Evolutionary conservation across 2,797 vertebrate species (phyloP), one percentile per base, ranked within the genome.

Genomic region (Malacoctenus gilli): DNA sequence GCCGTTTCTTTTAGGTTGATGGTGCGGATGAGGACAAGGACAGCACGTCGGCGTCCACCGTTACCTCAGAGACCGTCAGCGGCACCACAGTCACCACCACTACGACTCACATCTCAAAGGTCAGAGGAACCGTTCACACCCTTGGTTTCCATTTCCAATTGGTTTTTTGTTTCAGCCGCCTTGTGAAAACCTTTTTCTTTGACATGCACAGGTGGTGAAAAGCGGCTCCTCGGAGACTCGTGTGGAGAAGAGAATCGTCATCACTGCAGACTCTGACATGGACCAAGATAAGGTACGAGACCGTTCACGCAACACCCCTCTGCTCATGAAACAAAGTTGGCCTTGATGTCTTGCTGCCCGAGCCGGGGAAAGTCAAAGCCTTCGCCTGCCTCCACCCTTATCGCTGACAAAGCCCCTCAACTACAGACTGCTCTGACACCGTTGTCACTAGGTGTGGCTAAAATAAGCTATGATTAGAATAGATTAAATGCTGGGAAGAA

Each of bases 201-300:
- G n/a, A n/a, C 8, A 14, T 40, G 15, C 66, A 60, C 60, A 98
- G 96, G 95, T 94, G 20, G 94, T 97, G 34, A 97, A 95, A 90
- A 91, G 93, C 44, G 94, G 95, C 28, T 92, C 95, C 55, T 93
- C 94, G 8, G 95, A 97, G 88, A 95, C 93, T 0, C 89, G 95
- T 23, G 93, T 98, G 72, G 96, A 98, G 70, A 98, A 98, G 80
- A 94, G 95, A 81, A 98, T 98, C 51, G 94, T 98, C 78, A 97
- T 98, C 81, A 96, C 93, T 1, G 95, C 94, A 48, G 95, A 96
- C 65, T 85, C 91, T 4, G 94, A 97, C 38, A 72, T 92, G 25
- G 94, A 96, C 73, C 94, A 94, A 6, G 94, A 95, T 60, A 92
- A 95, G 94, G 96, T 98, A 84, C 28, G n/a, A n/a, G n/a, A n/a